These are phyloP conservation scores for Zelleria hepariella DNA, from an alignment of 2,888 invertebrate genomes.

Conservation along the genomic window DNA sequence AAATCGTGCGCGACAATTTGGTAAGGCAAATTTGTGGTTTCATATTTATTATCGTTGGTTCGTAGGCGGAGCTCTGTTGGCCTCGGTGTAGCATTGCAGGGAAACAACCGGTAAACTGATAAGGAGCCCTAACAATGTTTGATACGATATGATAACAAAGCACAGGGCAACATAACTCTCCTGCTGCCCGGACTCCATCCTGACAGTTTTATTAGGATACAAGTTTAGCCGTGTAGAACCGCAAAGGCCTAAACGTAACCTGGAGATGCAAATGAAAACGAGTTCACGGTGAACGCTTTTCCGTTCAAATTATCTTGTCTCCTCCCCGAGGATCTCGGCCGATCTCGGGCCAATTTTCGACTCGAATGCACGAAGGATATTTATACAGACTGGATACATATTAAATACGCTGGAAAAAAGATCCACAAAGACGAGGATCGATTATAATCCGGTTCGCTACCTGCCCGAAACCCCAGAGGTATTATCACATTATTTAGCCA, in stretches of 20 bases:
- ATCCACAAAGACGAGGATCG: conserved; percentile 22
- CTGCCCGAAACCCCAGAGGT: conserved; percentile 39
- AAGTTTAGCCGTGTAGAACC: background rate
- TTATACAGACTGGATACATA: background rate
- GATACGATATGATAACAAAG: background rate
- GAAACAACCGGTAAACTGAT: background rate
- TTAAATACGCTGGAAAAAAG: background rate
- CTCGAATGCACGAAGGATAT: background rate
- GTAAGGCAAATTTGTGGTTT: background rate
- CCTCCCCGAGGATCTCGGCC: background rate
- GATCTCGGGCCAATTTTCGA: background rate
- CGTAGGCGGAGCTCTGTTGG: background rate
- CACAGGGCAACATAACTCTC: background rate
- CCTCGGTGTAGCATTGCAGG: background rate
- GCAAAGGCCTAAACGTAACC: background rate
- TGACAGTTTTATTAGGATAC: background rate
- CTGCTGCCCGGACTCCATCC: background rate
- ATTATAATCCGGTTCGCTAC: conserved; percentile 53
- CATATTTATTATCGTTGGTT: background rate
- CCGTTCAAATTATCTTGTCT: background rate
- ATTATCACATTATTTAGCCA: conserved; percentile 41
- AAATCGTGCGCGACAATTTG: background rate
- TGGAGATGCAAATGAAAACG: background rate
- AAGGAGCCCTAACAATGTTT: background rate
- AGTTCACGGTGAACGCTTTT: background rate